Evolutionary conservation across 2,888 invertebrate genomes (phyloP).

Genomic region (Carcina quercana): DNA sequence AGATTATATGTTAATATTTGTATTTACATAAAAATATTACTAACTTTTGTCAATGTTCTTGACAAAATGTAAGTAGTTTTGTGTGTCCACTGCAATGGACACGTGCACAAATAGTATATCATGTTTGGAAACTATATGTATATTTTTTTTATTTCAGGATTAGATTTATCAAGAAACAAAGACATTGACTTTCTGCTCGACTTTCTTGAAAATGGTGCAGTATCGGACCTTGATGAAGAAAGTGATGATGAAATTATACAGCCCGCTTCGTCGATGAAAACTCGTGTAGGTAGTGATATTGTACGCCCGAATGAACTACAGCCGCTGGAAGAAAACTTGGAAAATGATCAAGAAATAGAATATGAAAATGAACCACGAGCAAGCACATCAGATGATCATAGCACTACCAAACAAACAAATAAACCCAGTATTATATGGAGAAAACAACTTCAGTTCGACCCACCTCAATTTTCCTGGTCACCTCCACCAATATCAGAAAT

Average conservation of each 20-base stretch:
- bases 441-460: constrained; percentile 3
- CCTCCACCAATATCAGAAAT: constrained; percentile 1
- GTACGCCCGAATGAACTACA: background rate
- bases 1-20: background rate
- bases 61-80: background rate
- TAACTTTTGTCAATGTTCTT: background rate
- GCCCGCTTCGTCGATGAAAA: background rate
- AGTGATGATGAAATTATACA: constrained; percentile 8
- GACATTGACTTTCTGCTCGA: constrained; percentile 3
- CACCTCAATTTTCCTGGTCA: constrained; percentile 4
- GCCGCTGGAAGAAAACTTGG: background rate
- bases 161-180: background rate
- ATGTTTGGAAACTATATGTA: background rate
- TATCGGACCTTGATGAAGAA: constrained; percentile 6
- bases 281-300: background rate
- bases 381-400: background rate
- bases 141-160: constrained; percentile 1
- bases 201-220: constrained; percentile 2
- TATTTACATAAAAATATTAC: background rate
- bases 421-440: constrained; percentile 2
- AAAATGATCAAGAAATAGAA: background rate
- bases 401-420: background rate
- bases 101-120: background rate
- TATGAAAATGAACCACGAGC: background rate
- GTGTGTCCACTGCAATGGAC: background rate